These are phyloP conservation scores for Erpetoichthys calabaricus DNA, from an alignment of 2,797 vertebrate genomes.

Conservation along the genomic window DNA sequence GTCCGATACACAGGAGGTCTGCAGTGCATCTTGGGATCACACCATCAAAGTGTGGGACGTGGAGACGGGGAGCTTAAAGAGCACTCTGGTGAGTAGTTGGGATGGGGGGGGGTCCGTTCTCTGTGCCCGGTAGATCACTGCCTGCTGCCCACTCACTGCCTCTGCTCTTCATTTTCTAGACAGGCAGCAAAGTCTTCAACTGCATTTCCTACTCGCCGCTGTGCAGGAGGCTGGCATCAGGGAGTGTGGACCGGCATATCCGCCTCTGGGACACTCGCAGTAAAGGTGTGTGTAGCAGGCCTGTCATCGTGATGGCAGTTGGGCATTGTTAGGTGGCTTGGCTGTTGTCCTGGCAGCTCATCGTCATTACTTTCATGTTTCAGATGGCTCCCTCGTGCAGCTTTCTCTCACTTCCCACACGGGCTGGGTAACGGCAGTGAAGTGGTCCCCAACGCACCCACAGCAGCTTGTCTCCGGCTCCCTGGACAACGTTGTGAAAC, in stretches of 20 bases:
- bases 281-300: constrained; percentile 54
- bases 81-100: constrained; percentile 63
- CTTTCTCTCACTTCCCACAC: constrained; percentile 87
- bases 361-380: constrained; percentile 1
- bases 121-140: not conserved
- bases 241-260: constrained; percentile 84
- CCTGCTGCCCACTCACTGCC: not conserved
- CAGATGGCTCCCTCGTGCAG: constrained; percentile 85
- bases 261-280: constrained; percentile 87
- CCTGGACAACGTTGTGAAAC: constrained; percentile 87
- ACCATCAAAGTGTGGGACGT: constrained; percentile 85
- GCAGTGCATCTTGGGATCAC: constrained; percentile 93
- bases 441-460: constrained; percentile 82
- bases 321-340: too few relatives aligned
- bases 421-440: constrained; percentile 87
- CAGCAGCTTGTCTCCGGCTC: constrained; percentile 90
- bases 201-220: constrained; percentile 80
- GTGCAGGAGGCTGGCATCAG: constrained; percentile 78
- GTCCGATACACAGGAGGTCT: constrained; percentile 78
- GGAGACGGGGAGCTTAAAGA: constrained; percentile 70
- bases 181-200: constrained; percentile 90
- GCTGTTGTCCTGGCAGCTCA: too few relatives aligned
- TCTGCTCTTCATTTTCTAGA: constrained; percentile 41
- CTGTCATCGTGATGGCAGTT: too few relatives aligned
- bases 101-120: too few relatives aligned